phyloP scores from a whole-genome alignment of 2,888 invertebrate genomes.

The Rhagophthalmus giganteus region DNA sequence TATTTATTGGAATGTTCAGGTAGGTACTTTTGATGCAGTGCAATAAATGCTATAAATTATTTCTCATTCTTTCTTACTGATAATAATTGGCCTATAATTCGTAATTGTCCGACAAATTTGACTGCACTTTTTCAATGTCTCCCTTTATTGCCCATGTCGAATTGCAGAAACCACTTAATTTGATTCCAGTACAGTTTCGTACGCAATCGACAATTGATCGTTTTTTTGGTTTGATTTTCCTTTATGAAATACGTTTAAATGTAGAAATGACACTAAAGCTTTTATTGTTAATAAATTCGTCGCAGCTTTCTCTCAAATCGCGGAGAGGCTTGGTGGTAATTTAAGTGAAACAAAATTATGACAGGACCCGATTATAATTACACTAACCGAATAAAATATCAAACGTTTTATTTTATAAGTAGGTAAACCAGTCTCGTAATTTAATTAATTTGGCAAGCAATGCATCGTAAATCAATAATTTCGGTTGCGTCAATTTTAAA shows the following conservation, averaged over 20 bases:
- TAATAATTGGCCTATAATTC: constrained; percentile 23
- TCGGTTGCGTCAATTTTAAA: too few species aligned
- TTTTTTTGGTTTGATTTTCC: constrained; percentile 4
- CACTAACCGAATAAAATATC: constrained; percentile 8
- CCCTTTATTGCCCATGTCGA: constrained; percentile 17
- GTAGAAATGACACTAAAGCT: background rate
- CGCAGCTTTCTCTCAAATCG: constrained; percentile 14
- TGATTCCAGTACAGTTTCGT: constrained; percentile 7
- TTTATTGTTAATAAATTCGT: constrained; percentile 8
- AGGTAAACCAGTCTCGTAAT: constrained; percentile 18
- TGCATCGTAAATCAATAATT: constrained; percentile 20
- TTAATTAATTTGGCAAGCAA: constrained; percentile 23
- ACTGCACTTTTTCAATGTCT: constrained; percentile 20
- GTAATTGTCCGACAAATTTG: constrained; percentile 26
- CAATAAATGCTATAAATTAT: constrained; percentile 20
- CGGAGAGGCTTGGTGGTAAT: constrained; percentile 6
- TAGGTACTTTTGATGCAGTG: constrained; percentile 20
- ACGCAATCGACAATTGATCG: constrained; percentile 9
- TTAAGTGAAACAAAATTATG: constrained; percentile 8
- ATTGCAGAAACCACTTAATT: constrained; percentile 23
- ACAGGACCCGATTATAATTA: constrained; percentile 4
- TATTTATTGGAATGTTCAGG: constrained; percentile 20
- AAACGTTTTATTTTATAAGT: constrained; percentile 11
- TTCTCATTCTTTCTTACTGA: constrained; percentile 20
- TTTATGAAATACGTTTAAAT: background rate